phyloP scores from a whole-genome alignment of 2,888 invertebrate genomes.

The Agonum fuliginosum region DNA sequence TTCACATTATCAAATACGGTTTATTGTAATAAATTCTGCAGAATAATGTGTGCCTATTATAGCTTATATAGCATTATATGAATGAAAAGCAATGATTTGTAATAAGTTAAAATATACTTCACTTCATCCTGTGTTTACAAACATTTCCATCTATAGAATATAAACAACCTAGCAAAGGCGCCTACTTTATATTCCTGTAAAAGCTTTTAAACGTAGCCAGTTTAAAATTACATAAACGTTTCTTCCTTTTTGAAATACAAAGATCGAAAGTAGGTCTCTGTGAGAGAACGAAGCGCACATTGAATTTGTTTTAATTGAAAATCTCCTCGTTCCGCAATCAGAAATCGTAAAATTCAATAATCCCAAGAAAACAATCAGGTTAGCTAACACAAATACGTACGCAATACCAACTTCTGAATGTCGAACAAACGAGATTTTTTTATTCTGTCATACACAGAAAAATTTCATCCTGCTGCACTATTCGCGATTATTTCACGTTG shows the following conservation, averaged over 20 bases:
- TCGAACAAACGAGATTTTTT: conserved; percentile 41
- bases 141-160: too few species aligned
- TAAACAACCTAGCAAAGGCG: background rate
- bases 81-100: too few species aligned
- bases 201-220: too few species aligned
- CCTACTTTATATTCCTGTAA: too few species aligned
- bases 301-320: conserved; percentile 21
- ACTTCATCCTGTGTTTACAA: too few species aligned
- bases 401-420: conserved; percentile 33
- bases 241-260: too few species aligned
- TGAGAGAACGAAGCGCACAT: background rate
- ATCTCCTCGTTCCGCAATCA: background rate
- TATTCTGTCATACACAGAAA: conserved; percentile 48
- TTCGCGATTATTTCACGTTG: conserved; percentile 57
- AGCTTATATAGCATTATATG: too few species aligned
- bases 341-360: conserved; percentile 9
- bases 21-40: too few species aligned
- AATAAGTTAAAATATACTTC: too few species aligned
- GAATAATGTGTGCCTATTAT: too few species aligned
- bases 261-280: background rate
- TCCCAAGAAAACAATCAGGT: conserved; percentile 34
- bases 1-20: too few species aligned
- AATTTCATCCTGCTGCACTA: conserved; percentile 56
- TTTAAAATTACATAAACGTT: too few species aligned
- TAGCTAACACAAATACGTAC: conserved; percentile 7